Conservation (phyloP, 2,113 vertebrate species). For the Cairina moschata region DNA sequence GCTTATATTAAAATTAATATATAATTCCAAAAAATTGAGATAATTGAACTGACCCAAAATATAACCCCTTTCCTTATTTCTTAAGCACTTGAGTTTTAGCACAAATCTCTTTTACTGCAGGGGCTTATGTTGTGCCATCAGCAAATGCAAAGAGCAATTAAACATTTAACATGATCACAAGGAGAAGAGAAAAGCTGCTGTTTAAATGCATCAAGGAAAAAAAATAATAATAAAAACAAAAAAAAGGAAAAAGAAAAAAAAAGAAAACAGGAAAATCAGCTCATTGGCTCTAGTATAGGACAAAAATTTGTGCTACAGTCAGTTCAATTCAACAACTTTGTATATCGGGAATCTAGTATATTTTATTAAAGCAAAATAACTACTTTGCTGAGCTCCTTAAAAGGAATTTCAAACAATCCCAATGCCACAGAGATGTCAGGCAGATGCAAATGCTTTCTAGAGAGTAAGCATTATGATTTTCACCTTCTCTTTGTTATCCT, state of each 20-base stretch:
- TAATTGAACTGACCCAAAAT: constrained; percentile 64
- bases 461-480: not conserved
- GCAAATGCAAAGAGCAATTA: constrained; percentile 71
- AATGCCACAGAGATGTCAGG: not conserved
- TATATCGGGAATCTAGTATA: not conserved
- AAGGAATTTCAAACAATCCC: not conserved
- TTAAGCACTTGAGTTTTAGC: constrained; percentile 62
- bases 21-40: constrained; percentile 24
- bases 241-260: no score
- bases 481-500: not conserved
- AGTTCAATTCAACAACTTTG: not conserved
- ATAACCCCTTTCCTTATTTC: constrained; percentile 63
- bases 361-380: not conserved
- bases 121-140: constrained; percentile 53
- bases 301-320: not conserved
- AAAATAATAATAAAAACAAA: no score
- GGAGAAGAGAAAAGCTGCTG: constrained; percentile 19
- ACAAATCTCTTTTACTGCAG: constrained; percentile 69
- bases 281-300: not conserved
- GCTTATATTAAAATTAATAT: constrained; percentile 57
- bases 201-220: not conserved
- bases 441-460: not conserved
- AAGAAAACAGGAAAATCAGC: not conserved
- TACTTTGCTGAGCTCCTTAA: not conserved
- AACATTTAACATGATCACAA: constrained; percentile 69